These are phyloP conservation scores for Drosophila equinoxialis DNA, from an alignment of 1,140 invertebrate species.

Conservation along the genomic window DNA sequence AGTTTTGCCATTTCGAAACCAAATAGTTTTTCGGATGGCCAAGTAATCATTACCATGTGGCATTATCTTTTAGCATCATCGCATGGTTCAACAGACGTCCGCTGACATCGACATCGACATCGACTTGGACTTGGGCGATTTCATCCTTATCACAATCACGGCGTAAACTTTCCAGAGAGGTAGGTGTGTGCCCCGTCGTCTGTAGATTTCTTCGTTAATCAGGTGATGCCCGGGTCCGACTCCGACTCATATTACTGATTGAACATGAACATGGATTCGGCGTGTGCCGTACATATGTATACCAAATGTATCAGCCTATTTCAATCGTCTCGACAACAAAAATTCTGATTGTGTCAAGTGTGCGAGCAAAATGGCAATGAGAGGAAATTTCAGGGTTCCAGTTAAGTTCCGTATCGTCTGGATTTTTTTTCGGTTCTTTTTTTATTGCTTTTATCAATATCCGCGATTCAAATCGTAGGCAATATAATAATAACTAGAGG, in stretches of 20 bases:
- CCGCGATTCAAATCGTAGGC: not conserved
- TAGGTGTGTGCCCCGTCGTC: slow-evolving; percentile 35
- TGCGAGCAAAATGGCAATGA: not conserved
- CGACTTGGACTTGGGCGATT: not conserved
- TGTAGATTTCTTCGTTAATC: slow-evolving; percentile 30
- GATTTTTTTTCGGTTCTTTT: not conserved
- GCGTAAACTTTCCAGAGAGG: slow-evolving; percentile 53
- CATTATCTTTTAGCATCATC: slow-evolving; percentile 55
- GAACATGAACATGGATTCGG: slow-evolving; percentile 22
- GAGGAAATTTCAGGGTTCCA: slow-evolving; percentile 7
- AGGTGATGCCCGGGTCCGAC: slow-evolving; percentile 39
- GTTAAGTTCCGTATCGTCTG: slow-evolving; percentile 6
- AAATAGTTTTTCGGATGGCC: not conserved
- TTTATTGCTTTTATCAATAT: not conserved
- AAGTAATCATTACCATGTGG: not conserved
- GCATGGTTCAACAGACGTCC: slow-evolving; percentile 37
- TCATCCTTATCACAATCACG: slow-evolving; percentile 49
- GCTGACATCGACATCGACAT: slow-evolving; percentile 22
- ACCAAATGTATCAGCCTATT: not conserved
- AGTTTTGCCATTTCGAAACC: not conserved
- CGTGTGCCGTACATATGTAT: slow-evolving; percentile 37
- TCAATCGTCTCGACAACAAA: slow-evolving; percentile 42
- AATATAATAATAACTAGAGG: not conserved
- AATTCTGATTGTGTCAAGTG: slow-evolving; percentile 30
- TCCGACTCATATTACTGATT: not conserved